phyloP scores from a whole-genome alignment of 2,113 vertebrate species.

The Desmodus rotundus region DNA sequence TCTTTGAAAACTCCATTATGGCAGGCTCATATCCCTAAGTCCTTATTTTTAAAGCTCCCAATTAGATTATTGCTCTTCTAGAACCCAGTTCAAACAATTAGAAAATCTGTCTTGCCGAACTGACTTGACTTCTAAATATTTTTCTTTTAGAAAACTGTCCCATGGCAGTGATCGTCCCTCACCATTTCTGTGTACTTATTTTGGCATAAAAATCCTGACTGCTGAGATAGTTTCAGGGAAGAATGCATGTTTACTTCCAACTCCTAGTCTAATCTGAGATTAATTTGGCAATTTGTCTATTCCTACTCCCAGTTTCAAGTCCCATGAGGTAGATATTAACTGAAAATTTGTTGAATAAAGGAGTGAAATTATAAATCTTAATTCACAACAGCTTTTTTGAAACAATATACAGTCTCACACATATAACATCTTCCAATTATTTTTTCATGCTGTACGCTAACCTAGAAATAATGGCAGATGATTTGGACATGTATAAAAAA shows the following conservation, averaged over 20 bases:
- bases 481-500: neutral
- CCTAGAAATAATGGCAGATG: neutral
- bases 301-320: neutral
- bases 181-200: neutral
- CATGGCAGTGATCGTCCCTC: neutral
- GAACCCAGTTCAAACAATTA: neutral
- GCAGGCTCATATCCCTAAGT: neutral
- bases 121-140: neutral
- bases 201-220: neutral
- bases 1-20: neutral
- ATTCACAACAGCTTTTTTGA: neutral
- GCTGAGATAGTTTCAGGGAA: neutral
- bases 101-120: neutral
- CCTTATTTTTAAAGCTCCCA: neutral
- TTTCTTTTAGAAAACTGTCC: neutral
- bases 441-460: neutral
- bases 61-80: neutral
- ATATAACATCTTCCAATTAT: neutral
- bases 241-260: neutral
- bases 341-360: neutral
- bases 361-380: neutral
- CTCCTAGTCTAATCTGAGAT: neutral
- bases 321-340: neutral
- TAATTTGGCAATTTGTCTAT: neutral
- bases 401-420: neutral